A percentile compares a stretch with the other conserved stretches of the same genome.
phyloP scores from a whole-genome alignment of 2,113 vertebrate genomes.

The Phaethornis superciliosus region DNA sequence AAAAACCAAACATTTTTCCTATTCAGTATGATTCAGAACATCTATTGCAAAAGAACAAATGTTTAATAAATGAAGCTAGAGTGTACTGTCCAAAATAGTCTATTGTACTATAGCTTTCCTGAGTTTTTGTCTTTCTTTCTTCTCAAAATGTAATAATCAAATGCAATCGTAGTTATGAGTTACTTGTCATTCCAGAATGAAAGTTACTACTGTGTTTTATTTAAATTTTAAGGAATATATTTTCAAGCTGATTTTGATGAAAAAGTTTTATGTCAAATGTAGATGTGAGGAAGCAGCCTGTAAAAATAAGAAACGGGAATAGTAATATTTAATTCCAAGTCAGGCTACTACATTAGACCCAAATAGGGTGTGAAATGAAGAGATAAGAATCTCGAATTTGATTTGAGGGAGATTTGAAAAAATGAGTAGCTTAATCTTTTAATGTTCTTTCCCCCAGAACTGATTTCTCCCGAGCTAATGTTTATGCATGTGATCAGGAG shows the following conservation, averaged over 20 bases:
- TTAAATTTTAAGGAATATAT: neutral
- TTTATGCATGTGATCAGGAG: conserved; percentile 17
- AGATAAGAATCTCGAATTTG: conserved; percentile 11
- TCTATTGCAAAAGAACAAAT: conserved; percentile 26
- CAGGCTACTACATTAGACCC: neutral
- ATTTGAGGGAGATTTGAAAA: conserved; percentile 20
- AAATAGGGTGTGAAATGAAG: neutral
- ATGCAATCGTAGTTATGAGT: neutral
- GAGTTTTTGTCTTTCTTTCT: neutral
- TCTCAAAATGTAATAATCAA: neutral
- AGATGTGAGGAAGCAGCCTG: neutral
- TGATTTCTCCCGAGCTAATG: conserved; percentile 29
- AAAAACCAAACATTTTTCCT: neutral
- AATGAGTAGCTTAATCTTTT: neutral
- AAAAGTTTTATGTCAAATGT: neutral
- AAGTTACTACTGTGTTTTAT: neutral
- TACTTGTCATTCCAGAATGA: neutral
- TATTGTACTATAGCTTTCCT: neutral
- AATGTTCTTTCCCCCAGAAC: neutral
- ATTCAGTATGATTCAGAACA: neutral
- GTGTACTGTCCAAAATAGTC: neutral
- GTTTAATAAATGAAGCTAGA: conserved; percentile 40
- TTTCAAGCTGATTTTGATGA: neutral
- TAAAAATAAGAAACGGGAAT: neutral
- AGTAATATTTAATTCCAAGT: neutral